Conservation (phyloP, 37 sponge, comb jelly and placozoan genomes). For the Chondrilla cf. caribensis region DNA sequence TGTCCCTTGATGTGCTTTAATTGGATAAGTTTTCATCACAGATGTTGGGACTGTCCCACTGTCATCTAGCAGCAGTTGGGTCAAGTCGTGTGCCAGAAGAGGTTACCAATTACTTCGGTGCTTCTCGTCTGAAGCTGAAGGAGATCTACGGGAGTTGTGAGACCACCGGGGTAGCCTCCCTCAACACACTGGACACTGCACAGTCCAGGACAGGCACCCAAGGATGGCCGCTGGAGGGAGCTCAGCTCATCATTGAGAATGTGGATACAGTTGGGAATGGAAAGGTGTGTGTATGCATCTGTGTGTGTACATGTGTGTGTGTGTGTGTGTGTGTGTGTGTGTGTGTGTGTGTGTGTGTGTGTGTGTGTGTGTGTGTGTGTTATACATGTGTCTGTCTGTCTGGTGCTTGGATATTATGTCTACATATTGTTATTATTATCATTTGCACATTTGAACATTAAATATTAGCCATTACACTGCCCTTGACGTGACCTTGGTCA, state of each 20-base stretch:
- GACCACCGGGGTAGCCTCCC: conserved; percentile 46
- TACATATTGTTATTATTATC: no score
- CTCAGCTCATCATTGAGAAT: conserved; percentile 45
- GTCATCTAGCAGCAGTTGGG: conserved; percentile 51
- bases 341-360: no score
- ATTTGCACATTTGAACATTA: no score
- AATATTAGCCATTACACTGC: not conserved
- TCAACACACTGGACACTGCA: conserved; percentile 5
- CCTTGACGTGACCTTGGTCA: not conserved
- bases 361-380: no score
- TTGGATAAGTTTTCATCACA: conserved; percentile 74
- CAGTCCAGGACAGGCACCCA: conserved; percentile 47
- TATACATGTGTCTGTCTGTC: no score
- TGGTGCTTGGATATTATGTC: no score
- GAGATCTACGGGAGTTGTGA: conserved; percentile 55
- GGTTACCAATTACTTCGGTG: not conserved
- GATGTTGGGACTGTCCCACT: conserved; percentile 65
- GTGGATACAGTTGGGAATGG: conserved; percentile 81
- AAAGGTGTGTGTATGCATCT: conserved; percentile 45
- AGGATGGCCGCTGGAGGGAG: conserved; percentile 49
- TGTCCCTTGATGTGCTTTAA: not conserved
- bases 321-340: no score
- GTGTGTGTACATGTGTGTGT: not conserved
- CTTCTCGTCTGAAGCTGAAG: not conserved
- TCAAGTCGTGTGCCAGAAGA: not conserved